A percentile compares a stretch with the other conserved stretches of the same genome.
phyloP scores from a whole-genome alignment of 2,888 invertebrate species.

The Athalia circularis region DNA sequence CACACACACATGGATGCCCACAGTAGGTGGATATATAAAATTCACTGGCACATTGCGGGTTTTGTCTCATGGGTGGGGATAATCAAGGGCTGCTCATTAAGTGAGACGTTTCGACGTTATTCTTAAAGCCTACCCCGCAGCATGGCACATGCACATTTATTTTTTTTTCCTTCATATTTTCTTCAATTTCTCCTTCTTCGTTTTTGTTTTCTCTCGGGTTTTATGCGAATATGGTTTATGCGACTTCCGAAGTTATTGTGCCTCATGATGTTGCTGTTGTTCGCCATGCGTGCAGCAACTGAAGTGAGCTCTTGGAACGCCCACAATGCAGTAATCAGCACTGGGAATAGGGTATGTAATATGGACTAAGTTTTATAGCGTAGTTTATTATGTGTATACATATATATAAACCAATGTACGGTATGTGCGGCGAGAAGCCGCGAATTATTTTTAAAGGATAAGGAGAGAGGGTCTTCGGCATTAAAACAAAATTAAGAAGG shows the following conservation, averaged over 20 bases:
- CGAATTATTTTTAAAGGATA: slow-evolving; percentile 17
- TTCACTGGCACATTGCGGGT: slow-evolving; percentile 49
- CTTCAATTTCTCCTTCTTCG: too few relatives aligned
- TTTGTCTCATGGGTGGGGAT: slow-evolving; percentile 54
- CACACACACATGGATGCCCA: too few relatives aligned
- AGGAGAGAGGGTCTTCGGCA: background rate
- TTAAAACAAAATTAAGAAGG: slow-evolving; percentile 24
- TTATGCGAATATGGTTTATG: slow-evolving; percentile 57
- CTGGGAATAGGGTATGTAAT: slow-evolving; percentile 48
- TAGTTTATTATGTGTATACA: background rate
- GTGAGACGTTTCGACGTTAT: slow-evolving; percentile 60
- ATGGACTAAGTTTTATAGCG: slow-evolving; percentile 29
- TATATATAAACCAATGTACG: too few relatives aligned
- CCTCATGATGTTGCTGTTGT: slow-evolving; percentile 24
- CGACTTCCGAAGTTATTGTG: slow-evolving; percentile 65
- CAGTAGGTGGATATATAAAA: too few relatives aligned
- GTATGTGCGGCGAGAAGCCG: background rate
- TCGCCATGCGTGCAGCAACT: slow-evolving; percentile 56
- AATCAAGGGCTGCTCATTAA: slow-evolving; percentile 65
- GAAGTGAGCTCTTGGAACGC: slow-evolving; percentile 54
- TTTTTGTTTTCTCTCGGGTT: too few relatives aligned
- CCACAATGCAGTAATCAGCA: slow-evolving; percentile 61
- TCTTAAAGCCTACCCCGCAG: too few relatives aligned
- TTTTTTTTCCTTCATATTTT: too few relatives aligned
- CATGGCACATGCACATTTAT: too few relatives aligned